Percentiles rank a stretch among this genome's conserved stretches.
Evolutionary conservation across 1,140 invertebrate genomes (phyloP).

Genomic region (Papilio glaucus): DNA sequence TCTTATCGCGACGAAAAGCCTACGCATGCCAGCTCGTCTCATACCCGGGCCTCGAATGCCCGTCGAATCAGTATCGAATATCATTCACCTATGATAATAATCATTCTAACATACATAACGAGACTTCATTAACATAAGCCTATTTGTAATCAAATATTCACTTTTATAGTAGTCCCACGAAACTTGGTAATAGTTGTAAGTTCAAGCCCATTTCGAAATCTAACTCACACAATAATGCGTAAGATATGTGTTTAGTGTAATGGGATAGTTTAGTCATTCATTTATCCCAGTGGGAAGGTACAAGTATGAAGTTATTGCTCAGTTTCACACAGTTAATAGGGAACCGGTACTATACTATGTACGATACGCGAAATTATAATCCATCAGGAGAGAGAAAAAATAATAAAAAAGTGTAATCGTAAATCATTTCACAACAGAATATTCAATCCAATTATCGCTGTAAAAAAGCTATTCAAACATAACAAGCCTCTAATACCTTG

Average conservation of each 20-base stretch:
- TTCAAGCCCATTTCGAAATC: constrained; percentile 25
- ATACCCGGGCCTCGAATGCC: constrained; percentile 46
- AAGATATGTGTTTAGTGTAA: background rate
- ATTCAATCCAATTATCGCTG: constrained; percentile 57
- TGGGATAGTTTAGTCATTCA: background rate
- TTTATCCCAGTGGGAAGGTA: background rate
- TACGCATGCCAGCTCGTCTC: constrained; percentile 64
- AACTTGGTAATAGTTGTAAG: background rate
- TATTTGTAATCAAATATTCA: constrained; percentile 33
- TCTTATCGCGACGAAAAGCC: constrained; percentile 72
- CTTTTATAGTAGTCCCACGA: constrained; percentile 17
- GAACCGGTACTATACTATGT: background rate
- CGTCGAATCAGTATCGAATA: constrained; percentile 41
- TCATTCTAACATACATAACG: constrained; percentile 41
- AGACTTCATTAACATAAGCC: constrained; percentile 28
- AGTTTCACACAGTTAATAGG: constrained; percentile 27
- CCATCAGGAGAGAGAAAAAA: background rate
- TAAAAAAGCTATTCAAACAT: constrained; percentile 70
- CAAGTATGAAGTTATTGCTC: background rate
- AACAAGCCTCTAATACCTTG: constrained; percentile 73
- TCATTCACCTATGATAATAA: constrained; percentile 57
- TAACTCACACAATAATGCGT: constrained; percentile 30
- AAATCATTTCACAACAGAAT: constrained; percentile 41
- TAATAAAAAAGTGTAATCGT: constrained; percentile 4
- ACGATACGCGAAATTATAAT: background rate